phyloP scores from a whole-genome alignment of 2,888 invertebrate species.

The Geotrupes spiniger region DNA sequence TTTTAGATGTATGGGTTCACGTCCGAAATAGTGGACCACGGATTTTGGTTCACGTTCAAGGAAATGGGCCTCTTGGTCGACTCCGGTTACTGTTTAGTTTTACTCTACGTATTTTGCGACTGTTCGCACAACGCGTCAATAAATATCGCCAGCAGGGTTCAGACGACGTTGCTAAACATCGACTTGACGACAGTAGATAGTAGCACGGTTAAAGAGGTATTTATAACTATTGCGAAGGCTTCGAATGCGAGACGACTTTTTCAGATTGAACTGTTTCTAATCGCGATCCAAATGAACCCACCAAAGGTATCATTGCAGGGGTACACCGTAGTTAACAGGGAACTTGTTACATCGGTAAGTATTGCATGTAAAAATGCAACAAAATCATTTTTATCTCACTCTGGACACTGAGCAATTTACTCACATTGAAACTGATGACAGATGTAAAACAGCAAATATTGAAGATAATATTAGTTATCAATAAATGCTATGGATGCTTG shows the following conservation, averaged over 20 bases:
- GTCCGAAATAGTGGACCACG: conserved; percentile 66
- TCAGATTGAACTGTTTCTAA: conserved; percentile 65
- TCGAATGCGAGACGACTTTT: conserved; percentile 23
- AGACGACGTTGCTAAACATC: conserved; percentile 59
- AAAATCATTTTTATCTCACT: not conserved
- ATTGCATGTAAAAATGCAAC: conserved; percentile 2
- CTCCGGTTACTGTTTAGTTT: conserved; percentile 58
- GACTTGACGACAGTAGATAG: conserved; percentile 58
- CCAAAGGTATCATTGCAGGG: conserved; percentile 67
- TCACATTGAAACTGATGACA: not conserved
- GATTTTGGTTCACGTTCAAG: conserved; percentile 63
- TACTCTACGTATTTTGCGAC: conserved; percentile 64
- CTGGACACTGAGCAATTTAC: not conserved
- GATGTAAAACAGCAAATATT: not conserved
- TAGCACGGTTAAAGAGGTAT: conserved; percentile 61
- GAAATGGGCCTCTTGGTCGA: conserved; percentile 66
- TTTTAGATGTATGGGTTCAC: conserved; percentile 60
- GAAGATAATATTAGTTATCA: too few species aligned
- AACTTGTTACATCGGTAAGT: conserved; percentile 62
- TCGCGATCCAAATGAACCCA: conserved; percentile 68
- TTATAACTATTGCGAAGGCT: conserved; percentile 8
- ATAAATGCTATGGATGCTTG: too few species aligned
- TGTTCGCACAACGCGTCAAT: conserved; percentile 65
- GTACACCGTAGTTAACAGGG: conserved; percentile 64
- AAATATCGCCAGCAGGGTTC: conserved; percentile 64